Evolutionary conservation across 2,113 vertebrate species (phyloP).

Genomic region (Trematomus loennbergii): DNA sequence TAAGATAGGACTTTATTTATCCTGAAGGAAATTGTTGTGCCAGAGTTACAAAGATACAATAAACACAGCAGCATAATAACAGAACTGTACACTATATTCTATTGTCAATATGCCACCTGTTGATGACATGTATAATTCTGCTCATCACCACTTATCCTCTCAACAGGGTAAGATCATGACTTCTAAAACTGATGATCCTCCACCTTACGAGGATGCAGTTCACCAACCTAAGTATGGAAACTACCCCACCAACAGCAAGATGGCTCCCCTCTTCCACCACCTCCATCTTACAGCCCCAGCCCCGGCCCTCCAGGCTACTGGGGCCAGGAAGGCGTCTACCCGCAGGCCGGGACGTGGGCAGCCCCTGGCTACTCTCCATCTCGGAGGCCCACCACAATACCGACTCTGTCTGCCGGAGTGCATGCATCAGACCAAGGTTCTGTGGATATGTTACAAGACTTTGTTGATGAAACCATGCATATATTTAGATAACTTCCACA

Average conservation of each 20-base stretch:
- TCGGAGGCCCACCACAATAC: conserved; percentile 73
- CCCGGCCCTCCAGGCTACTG: conserved; percentile 61
- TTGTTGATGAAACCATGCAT: conserved; percentile 1
- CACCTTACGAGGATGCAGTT: conserved; percentile 79
- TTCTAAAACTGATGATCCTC: conserved; percentile 76
- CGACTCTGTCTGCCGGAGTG: conserved; percentile 83
- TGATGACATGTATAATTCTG: neutral
- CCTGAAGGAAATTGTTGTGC: too few relatives aligned
- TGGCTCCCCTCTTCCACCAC: conserved; percentile 53
- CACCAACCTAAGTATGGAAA: conserved; percentile 60
- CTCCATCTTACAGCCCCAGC: conserved; percentile 72
- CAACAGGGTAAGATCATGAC: conserved; percentile 59
- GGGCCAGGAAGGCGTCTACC: conserved; percentile 57
- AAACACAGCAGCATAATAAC: too few relatives aligned
- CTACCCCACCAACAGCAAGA: conserved; percentile 46
- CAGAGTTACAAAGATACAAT: too few relatives aligned
- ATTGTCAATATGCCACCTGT: neutral
- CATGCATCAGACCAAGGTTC: conserved; percentile 64
- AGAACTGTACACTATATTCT: neutral
- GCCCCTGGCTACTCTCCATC: conserved; percentile 69
- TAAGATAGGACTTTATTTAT: too few relatives aligned
- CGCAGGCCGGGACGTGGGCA: conserved; percentile 58
- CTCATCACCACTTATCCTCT: neutral
- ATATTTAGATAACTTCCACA: neutral
- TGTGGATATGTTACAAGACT: conserved; percentile 27